phyloP scores from a whole-genome alignment of 1,140 invertebrate genomes.

The Chlorops oryzae region DNA sequence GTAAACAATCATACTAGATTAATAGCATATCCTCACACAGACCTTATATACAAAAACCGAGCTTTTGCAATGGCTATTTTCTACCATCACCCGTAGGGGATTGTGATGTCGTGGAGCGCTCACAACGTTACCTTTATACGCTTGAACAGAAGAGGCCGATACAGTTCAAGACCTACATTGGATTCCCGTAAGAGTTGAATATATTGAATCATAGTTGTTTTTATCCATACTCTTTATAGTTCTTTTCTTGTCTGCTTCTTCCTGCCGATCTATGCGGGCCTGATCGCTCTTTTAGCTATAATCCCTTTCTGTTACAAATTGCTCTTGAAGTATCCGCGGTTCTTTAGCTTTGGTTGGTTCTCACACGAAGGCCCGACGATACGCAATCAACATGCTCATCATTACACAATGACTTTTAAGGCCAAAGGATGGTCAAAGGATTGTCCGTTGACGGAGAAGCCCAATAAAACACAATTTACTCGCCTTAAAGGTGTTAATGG shows the following conservation, averaged over 20 bases:
- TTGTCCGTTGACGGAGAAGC: conserved; percentile 53
- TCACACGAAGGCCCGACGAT: conserved; percentile 59
- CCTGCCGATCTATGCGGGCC: conserved; percentile 50
- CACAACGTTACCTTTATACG: conserved; percentile 64
- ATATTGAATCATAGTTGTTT: too few species aligned
- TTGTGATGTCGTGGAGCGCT: conserved; percentile 63
- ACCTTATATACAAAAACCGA: too few species aligned
- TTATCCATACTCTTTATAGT: too few species aligned
- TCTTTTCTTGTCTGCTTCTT: conserved; percentile 43
- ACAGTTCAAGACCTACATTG: conserved; percentile 58
- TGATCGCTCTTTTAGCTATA: conserved; percentile 60
- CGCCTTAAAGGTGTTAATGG: conserved; percentile 60
- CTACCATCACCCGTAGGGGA: conserved; percentile 70
- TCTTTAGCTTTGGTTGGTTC: conserved; percentile 64
- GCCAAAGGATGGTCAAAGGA: conserved; percentile 69
- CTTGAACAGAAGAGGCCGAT: conserved; percentile 60
- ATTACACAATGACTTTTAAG: conserved; percentile 61
- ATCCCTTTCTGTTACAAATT: conserved; percentile 57
- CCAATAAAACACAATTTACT: conserved; percentile 60
- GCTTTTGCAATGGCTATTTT: conserved; percentile 53
- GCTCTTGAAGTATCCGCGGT: conserved; percentile 60
- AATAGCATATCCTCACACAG: too few species aligned
- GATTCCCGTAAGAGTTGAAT: conserved; percentile 47
- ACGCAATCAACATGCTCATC: conserved; percentile 54
- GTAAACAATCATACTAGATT: too few species aligned